Base-by-base conservation (phyloP, 2,888 invertebrate genomes). In the Nephrocerus scutellatus region DNA sequence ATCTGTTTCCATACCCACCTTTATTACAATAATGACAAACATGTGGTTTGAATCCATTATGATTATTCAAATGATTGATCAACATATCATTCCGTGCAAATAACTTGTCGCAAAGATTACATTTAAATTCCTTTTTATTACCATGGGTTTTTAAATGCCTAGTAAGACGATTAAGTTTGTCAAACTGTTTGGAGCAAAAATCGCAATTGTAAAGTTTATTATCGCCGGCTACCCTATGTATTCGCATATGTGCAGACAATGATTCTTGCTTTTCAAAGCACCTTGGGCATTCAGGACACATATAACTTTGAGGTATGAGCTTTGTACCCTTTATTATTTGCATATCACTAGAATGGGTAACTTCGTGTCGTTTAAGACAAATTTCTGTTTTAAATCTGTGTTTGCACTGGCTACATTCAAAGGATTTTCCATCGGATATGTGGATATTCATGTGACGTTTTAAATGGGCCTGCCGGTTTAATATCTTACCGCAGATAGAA, bases 251-350 rank as follows among this genome's bases (percentile, higher is more conserved):
- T 14, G 66, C 60, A 4, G 71, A 66, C 1, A 77, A 56, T 6
- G 74, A 72, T 35, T 72, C 68, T 29, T 65, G 63, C 48, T 73
- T 75, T 4, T 54, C 60, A 52, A 75, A 78, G 13, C 60, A 62
- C 49, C 70, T 63, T 12, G 66, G 57, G 56, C 79, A 79, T 29
- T 72, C 60, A 2, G 66, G 51, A 56, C 79, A 79, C 51, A 65
- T 63, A 39, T 62, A 66, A 5, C 52, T 53, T 6, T 54, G 48
- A 1, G 47, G 43, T 20, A 33, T 37, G 9, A 30, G 29, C 20
- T 37, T 3, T 13, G 23, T 28, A 7, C 37, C 23, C 2, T 40
- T 22, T 8, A 33, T 36, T 8, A 36, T 34, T 35, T 33, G 23
- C 13, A 42, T 42, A 4, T n/a, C 29, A 9, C 26, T 31, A 12